Evolutionary conservation across 2,888 invertebrate species (phyloP).

Genomic region (Mellilla xanthometata): DNA sequence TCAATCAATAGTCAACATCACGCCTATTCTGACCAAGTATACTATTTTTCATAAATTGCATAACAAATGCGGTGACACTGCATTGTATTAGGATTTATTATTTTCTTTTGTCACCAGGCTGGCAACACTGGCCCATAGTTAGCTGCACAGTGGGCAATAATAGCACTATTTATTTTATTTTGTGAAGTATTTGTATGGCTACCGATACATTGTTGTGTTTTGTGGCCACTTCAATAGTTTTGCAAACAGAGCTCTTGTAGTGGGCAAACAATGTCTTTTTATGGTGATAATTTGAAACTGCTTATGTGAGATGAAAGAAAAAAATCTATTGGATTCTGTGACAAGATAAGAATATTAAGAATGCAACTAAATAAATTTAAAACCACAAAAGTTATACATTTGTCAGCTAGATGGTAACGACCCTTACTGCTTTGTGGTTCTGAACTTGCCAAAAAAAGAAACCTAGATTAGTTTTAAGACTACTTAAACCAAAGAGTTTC

Average conservation of each 20-base stretch:
- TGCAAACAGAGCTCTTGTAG: conserved; percentile 44
- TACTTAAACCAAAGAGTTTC: too few relatives aligned
- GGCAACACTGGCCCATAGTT: conserved; percentile 50
- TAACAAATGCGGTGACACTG: conserved; percentile 72
- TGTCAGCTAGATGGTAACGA: neutral
- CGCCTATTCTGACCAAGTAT: conserved; percentile 44
- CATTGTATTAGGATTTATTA: conserved; percentile 73
- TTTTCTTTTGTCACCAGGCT: conserved; percentile 61
- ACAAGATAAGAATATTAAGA: neutral
- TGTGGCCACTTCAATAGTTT: conserved; percentile 48
- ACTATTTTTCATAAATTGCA: conserved; percentile 67
- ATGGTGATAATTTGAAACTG: conserved; percentile 28
- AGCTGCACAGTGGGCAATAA: conserved; percentile 55
- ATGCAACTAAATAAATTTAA: conserved; percentile 1
- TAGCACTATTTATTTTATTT: conserved; percentile 66
- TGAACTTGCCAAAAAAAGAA: too few relatives aligned
- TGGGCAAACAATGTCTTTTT: conserved; percentile 32
- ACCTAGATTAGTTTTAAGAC: too few relatives aligned
- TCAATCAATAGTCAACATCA: conserved; percentile 35
- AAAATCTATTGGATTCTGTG: neutral
- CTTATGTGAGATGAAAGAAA: conserved; percentile 25
- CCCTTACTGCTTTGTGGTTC: too few relatives aligned
- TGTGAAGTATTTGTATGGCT: conserved; percentile 50
- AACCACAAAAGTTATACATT: neutral
- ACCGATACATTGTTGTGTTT: conserved; percentile 44